Percentiles rank a stretch among this genome's conserved stretches.
Evolutionary conservation across 1,140 invertebrate genomes (phyloP).

Genomic region (Callitettix versicolor): DNA sequence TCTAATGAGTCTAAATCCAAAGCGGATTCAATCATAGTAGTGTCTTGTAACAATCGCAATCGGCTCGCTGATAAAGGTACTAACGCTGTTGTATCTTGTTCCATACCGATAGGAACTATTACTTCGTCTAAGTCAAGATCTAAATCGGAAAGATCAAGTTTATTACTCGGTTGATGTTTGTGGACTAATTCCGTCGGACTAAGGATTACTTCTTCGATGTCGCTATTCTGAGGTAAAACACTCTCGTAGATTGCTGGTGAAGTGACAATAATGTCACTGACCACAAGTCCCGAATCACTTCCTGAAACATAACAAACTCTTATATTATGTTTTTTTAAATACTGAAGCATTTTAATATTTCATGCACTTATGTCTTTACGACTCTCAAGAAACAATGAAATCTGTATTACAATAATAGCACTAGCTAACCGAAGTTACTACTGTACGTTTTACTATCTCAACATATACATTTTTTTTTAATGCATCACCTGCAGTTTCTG

Average conservation of each 20-base stretch:
- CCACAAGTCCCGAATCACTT: not conserved
- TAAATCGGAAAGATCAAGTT: constrained; percentile 13
- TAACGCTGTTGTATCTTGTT: constrained; percentile 4
- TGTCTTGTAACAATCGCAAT: constrained; percentile 62
- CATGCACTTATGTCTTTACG: too few relatives aligned
- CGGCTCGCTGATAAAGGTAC: constrained; percentile 42
- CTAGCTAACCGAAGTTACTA: too few relatives aligned
- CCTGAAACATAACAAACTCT: too few relatives aligned
- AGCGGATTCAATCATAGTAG: constrained; percentile 78
- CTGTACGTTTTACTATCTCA: too few relatives aligned
- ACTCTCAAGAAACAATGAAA: too few relatives aligned
- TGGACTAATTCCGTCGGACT: not conserved
- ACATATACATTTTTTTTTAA: too few relatives aligned
- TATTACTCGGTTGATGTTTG: not conserved
- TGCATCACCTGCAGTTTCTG: too few relatives aligned
- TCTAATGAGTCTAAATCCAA: constrained; percentile 72
- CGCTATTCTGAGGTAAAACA: too few relatives aligned
- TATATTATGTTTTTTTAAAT: too few relatives aligned
- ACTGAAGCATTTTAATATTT: too few relatives aligned
- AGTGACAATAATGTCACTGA: too few relatives aligned
- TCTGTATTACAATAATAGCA: too few relatives aligned
- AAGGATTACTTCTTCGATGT: not conserved
- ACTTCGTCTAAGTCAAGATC: constrained; percentile 26
- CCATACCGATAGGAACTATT: constrained; percentile 4
- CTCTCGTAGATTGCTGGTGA: not conserved